Percentiles rank a stretch among this genome's conserved stretches.
Evolutionary conservation across 2,113 vertebrate genomes (phyloP).

Genomic region (Pongo pygmaeus): DNA sequence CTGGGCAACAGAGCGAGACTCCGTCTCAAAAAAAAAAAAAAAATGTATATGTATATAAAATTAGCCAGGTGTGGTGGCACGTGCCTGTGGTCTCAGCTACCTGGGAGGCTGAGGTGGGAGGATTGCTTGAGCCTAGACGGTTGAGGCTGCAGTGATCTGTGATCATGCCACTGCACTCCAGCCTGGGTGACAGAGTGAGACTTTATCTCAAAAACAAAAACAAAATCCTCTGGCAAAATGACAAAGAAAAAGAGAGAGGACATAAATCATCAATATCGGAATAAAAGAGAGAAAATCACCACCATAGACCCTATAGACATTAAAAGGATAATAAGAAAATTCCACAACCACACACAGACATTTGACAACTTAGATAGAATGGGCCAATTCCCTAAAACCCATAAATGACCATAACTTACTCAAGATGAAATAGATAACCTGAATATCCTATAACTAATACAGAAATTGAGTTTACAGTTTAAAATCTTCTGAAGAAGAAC

Average conservation of each 20-base stretch:
- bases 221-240: background rate
- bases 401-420: background rate
- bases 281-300: background rate
- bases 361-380: conserved; percentile 11
- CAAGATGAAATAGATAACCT: background rate
- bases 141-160: background rate
- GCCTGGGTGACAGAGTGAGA: background rate
- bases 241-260: background rate
- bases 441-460: background rate
- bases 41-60: background rate
- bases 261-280: background rate
- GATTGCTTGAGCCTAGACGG: background rate
- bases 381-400: background rate
- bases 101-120: background rate
- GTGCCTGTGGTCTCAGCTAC: background rate
- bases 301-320: background rate
- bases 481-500: background rate
- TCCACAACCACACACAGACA: background rate
- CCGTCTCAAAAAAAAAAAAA: too few relatives aligned
- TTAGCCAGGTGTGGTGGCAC: background rate
- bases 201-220: background rate
- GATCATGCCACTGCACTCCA: background rate
- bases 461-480: background rate
- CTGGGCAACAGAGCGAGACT: too few relatives aligned
- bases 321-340: background rate